Percentiles rank a stretch among this genome's conserved stretches.
Evolutionary conservation across 2,888 invertebrate genomes (phyloP).

Genomic region (Argyra leucocephala): DNA sequence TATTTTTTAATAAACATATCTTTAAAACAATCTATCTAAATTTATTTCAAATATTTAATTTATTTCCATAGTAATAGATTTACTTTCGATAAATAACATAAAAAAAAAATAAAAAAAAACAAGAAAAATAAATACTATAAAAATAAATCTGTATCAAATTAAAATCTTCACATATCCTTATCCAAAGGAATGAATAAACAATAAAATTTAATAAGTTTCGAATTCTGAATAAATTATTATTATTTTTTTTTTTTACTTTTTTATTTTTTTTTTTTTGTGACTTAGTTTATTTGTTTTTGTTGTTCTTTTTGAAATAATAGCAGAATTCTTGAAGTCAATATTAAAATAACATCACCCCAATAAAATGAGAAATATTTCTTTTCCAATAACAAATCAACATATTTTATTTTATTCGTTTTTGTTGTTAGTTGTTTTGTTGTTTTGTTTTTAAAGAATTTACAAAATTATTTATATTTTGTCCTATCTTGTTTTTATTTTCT

Average conservation of each 20-base stretch:
- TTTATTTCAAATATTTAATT: too few relatives aligned
- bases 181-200: background rate
- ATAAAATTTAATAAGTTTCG: slow-evolving; percentile 4
- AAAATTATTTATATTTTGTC: background rate
- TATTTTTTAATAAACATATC: too few relatives aligned
- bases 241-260: background rate
- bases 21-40: too few relatives aligned
- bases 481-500: background rate
- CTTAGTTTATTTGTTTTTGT: background rate
- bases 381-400: background rate
- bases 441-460: background rate
- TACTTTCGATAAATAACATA: too few relatives aligned
- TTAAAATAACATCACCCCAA: background rate
- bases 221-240: background rate
- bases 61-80: too few relatives aligned
- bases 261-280: background rate
- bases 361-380: background rate
- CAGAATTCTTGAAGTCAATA: background rate
- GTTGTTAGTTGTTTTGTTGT: too few relatives aligned
- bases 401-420: too few relatives aligned
- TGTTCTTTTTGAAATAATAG: background rate
- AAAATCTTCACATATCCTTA: background rate
- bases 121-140: background rate
- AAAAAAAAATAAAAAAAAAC: too few relatives aligned
- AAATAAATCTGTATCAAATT: background rate